These are phyloP conservation scores for Suricata suricatta DNA, from an alignment of 2,113 vertebrate species.

Conservation along the genomic window DNA sequence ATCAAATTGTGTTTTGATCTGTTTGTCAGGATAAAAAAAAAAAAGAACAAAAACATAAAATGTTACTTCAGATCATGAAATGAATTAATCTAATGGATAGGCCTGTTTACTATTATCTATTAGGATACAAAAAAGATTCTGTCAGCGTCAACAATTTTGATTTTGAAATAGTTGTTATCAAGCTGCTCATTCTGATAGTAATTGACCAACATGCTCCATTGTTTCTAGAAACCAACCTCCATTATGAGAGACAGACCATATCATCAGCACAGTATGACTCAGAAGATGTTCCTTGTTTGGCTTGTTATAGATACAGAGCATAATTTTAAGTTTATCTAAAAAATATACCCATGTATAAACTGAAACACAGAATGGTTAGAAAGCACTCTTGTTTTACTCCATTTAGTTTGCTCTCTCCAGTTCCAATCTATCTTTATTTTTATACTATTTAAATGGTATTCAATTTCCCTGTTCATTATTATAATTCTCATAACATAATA, in stretches of 20 bases:
- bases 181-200: neutral
- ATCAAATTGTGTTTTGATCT: neutral
- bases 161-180: neutral
- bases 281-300: neutral
- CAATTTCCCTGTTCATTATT: neutral
- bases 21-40: neutral
- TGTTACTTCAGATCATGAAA: neutral
- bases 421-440: neutral
- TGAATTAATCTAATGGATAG: neutral
- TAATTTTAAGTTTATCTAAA: neutral
- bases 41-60: neutral
- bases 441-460: neutral
- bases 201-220: neutral
- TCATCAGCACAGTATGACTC: neutral
- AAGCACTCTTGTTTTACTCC: neutral
- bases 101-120: neutral
- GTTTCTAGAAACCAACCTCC: neutral
- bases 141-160: neutral
- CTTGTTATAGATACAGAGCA: neutral
- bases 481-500: neutral
- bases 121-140: neutral
- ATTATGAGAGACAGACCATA: neutral
- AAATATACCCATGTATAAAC: neutral
- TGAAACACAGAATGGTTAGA: neutral
- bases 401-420: neutral